Base-by-base conservation (phyloP, 1,140 invertebrate genomes). In the Drosophila pseudoananassae region DNA sequence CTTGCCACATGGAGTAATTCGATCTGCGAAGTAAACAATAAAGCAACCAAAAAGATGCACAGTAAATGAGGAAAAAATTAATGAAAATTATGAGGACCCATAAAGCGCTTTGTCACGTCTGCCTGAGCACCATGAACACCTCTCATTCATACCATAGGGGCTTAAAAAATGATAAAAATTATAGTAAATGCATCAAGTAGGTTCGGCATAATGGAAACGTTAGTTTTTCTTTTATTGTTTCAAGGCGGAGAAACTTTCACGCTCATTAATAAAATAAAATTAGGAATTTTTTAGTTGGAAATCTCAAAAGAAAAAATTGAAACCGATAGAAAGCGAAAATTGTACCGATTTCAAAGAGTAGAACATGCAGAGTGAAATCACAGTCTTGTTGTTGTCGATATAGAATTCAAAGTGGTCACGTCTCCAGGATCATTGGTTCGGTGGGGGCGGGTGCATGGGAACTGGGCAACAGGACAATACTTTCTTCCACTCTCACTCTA, bases 221-320 rank as follows among this genome's bases (percentile, higher is more conserved):
- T 81, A 68, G 52, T 74, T 85, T 84, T 85, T 87, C 78, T 58
- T 83, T 83, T 75, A 76, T 84, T 63, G 58, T 74, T 65, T 61
- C 36, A 64, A 65, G 58, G 60, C 70, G 66, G 59, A 60, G 75
- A 87, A 85, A 85, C 81, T 85, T 85, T 85, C 81, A 87, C 81
- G 70, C 72, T 85, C 68, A 74, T 82, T 82, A 82, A 70, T 56
- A 56, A 69, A 56, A 47, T 49, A 56, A 56, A 56, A 69, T 55
- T 56, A 56, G 49, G 20, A 27, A 49, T 15, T 27, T 61, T 53
- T 69, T 69, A 53, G 17, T 69, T 36, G 63, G 17, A 56, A 69
- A 69, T 69, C 53, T 7, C 29, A 47, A 64, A 17, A 55, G 29
- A 20, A 23, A 55, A 15, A 36, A 12, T n/a, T n/a, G 33, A 36